Conservation (phyloP, 2,113 vertebrate species). For the Panthera uncia region DNA sequence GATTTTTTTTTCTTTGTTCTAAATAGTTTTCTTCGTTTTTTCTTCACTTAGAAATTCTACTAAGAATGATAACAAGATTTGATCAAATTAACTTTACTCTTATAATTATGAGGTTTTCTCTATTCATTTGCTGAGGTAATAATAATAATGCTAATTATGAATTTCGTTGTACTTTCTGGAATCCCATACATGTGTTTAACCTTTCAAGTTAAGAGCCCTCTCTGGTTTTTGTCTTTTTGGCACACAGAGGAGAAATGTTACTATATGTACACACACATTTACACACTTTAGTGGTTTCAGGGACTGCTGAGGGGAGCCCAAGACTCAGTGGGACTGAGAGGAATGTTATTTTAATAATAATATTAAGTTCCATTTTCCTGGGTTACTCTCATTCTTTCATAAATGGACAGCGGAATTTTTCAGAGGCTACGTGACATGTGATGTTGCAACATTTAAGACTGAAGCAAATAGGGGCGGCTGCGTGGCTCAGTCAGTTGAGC, state of each 20-base stretch:
- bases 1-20: not conserved
- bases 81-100: not conserved
- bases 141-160: not conserved
- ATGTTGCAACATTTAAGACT: not conserved
- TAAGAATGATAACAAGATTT: not conserved
- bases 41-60: not conserved
- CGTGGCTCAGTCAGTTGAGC: too few species aligned
- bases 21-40: not conserved
- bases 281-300: not conserved
- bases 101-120: not conserved
- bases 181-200: not conserved
- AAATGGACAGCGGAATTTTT: not conserved
- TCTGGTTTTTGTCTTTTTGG: not conserved
- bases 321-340: not conserved
- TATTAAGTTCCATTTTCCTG: not conserved
- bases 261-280: not conserved
- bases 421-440: not conserved
- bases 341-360: not conserved
- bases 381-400: not conserved
- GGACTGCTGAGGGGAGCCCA: not conserved
- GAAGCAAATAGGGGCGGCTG: not conserved
- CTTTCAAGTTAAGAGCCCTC: not conserved
- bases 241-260: not conserved
- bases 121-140: not conserved
- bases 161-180: not conserved